Evolutionary conservation across 35 echinoderm and acorn worm species (phyloP).

Genomic region (Apostichopus parvimensis): DNA sequence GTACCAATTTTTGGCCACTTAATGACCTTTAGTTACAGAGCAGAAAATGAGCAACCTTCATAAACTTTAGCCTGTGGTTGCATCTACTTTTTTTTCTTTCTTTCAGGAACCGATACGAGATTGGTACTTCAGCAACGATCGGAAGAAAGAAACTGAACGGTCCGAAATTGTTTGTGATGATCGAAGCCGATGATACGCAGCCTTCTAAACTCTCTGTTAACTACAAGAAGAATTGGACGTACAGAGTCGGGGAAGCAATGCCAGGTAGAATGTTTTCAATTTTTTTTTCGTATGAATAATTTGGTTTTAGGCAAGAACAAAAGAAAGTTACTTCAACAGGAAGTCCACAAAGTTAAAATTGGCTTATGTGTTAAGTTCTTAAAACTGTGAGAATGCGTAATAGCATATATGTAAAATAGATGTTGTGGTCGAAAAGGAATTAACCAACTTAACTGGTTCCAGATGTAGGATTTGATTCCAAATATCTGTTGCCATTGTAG

Average conservation of each 20-base stretch:
- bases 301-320: too few species aligned
- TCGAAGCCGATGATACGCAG: conserved; percentile 73
- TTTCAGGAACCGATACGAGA: conserved; percentile 69
- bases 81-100: not conserved
- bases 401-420: too few species aligned
- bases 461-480: too few species aligned
- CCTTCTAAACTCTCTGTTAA: conserved; percentile 51
- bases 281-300: too few species aligned
- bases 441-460: too few species aligned
- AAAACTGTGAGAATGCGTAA: too few species aligned
- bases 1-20: too few species aligned
- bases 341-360: too few species aligned
- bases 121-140: conserved; percentile 59
- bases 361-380: too few species aligned
- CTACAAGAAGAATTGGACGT: conserved; percentile 49
- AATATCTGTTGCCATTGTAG: too few species aligned
- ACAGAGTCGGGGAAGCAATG: conserved; percentile 62
- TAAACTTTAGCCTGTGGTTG: not conserved
- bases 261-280: conserved; percentile 60
- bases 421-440: too few species aligned
- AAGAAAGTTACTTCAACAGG: too few species aligned
- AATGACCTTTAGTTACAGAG: not conserved
- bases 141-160: conserved; percentile 51
- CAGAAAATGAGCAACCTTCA: not conserved
- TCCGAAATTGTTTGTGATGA: conserved; percentile 43